Evolutionary conservation across 37 sponge, comb jelly and placozoan genomes (phyloP), one percentile per base, ranked within the genome.

Genomic region (Trichoplax adhaerens): DNA sequence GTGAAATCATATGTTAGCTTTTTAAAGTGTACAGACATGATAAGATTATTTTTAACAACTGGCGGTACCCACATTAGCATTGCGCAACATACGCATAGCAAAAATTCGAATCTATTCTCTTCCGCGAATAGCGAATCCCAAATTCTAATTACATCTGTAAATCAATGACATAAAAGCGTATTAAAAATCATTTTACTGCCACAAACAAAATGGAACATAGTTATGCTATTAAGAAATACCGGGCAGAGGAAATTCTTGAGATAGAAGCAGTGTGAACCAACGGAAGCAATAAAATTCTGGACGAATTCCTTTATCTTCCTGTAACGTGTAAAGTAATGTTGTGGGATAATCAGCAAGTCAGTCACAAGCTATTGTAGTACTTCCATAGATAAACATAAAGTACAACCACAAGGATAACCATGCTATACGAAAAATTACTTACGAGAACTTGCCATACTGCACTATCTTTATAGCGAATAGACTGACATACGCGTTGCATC

Each of bases 241-340:
- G 55, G 98, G 98, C 1, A 91, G 74, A 7, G 86, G 68, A 66
- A 95, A 91, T 56, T 95, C 98, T 71, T 95, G 98, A 7, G 98
- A 95, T 52, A 95, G 83, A 3, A 95, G 76, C 4, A 95, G 70
- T 0, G 98, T 91, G 48, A 91, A 73, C 98, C 98, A 95, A 2
- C 98, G 77, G 65, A 95, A 91, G 1, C 77, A 81, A 75, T 85
- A 95, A 72, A 79, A 95, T 52, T 83, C 76, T 50, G 94, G 86
- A 5, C 83, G 77, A 47, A 93, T 59, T 2, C 80, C 75, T 56
- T 78, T 57, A 8, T 64, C 67, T 3, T 56, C 72, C 91, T 90
- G 54, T 50, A 53, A 80, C 46, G 12, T 47, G 12, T 6, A 67
- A 53, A 75, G 5, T 48, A 10, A 76, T 52, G 29, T 29, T 29